A percentile compares a stretch with the other conserved stretches of the same genome.
Evolutionary conservation across 2,888 invertebrate genomes (phyloP).

Genomic region (Sinohyriopsis cumingii): DNA sequence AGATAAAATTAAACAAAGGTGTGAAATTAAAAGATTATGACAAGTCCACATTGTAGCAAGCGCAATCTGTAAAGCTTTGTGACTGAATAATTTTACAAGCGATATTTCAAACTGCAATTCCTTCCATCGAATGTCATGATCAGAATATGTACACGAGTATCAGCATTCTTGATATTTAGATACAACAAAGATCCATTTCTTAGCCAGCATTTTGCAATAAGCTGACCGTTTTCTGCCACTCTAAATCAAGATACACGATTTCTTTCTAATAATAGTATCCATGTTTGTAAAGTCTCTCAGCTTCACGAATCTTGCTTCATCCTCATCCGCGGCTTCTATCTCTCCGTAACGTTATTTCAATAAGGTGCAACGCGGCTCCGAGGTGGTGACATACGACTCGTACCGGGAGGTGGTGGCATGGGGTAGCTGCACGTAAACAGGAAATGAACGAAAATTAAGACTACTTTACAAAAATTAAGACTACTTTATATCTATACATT

Average conservation of each 20-base stretch:
- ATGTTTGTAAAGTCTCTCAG: constrained; percentile 4
- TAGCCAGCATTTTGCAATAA: no score
- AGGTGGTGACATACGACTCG: constrained; percentile 45
- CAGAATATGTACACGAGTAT: no score
- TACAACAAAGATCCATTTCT: no score
- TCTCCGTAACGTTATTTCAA: constrained; percentile 34
- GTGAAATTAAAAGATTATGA: no score
- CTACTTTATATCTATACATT: background rate
- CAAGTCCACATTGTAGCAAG: no score
- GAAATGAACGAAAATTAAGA: constrained; percentile 20
- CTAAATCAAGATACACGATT: background rate
- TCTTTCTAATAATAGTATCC: background rate
- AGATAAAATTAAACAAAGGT: no score
- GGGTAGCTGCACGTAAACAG: constrained; percentile 48
- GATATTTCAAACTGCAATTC: no score
- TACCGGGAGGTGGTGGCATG: constrained; percentile 49
- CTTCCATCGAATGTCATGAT: no score
- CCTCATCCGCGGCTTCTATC: constrained; percentile 27
- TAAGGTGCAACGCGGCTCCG: constrained; percentile 60
- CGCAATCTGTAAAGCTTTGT: no score
- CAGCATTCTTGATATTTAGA: no score
- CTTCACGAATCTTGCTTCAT: constrained; percentile 9
- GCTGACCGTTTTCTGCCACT: background rate
- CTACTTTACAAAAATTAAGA: constrained; percentile 8
- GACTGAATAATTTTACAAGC: no score